Conservation (phyloP, 2,797 vertebrate species). For the Notamacropus eugenii region DNA sequence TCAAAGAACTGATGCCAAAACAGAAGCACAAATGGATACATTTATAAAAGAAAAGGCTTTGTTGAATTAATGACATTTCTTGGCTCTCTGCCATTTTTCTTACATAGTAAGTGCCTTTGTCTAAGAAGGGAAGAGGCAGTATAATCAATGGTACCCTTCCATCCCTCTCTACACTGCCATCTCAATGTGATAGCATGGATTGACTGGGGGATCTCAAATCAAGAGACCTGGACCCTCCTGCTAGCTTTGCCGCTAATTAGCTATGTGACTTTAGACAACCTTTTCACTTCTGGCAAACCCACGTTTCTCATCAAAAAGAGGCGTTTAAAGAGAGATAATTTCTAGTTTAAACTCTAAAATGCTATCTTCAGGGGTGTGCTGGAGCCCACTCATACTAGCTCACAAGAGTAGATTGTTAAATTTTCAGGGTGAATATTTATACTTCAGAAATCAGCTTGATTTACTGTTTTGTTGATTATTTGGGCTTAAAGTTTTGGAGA, state of each 20-base stretch:
- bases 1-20: conserved; percentile 19
- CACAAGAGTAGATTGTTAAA: neutral
- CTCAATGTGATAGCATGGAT: neutral
- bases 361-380: neutral
- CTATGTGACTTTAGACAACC: neutral
- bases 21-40: neutral
- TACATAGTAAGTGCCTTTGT: neutral
- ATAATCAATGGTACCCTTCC: conserved; percentile 12
- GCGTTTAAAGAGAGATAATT: neutral
- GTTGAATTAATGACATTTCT: neutral
- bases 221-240: neutral
- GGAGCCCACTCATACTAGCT: neutral
- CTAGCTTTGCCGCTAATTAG: neutral
- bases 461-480: neutral
- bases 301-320: neutral
- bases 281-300: neutral
- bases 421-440: neutral
- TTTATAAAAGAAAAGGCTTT: neutral
- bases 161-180: neutral
- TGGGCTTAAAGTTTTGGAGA: neutral
- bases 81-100: neutral
- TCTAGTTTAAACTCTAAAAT: neutral
- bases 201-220: neutral
- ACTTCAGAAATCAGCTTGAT: neutral
- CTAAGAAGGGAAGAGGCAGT: neutral